Base-by-base conservation (phyloP, 2,888 invertebrate species). In the Urechis unicinctus region DNA sequence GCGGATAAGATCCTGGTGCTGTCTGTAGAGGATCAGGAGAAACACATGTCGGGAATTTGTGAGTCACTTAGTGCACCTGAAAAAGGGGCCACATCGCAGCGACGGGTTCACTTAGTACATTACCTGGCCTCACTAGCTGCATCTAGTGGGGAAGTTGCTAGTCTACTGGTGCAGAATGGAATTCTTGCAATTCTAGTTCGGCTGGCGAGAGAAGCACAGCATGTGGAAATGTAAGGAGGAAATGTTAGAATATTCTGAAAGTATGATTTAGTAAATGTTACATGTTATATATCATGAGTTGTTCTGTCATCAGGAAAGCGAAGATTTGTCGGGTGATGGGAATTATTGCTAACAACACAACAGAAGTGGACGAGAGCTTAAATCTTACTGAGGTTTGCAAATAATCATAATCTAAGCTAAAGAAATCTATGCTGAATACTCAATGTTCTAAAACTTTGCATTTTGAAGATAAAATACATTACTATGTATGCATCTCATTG, bases 41-140 rank as follows among this genome's bases (percentile, higher is more conserved):
- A 71, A 52, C 74, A 76, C 60, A 53, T 74, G 45, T 66, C 61
- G 45, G 55, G 62, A 6, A 60, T 76, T 13, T 41, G 67, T 4
- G 74, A 76, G 47, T 62, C 59, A 31, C 53, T 74, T 17, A 61
- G 57, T 6, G 57, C 55, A 3, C 55, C 59, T 22, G 77, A 77
- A 62, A 74, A 73, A 52, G 77, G 77, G 0, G 76, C 77, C 0
- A 71, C 75, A 1, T 70, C 75, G 13, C 76, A 75, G 68, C 70
- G 71, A 50, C 62, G 74, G 0, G 65, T 74, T 13, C 73, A 78
- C 61, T 63, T 77, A 3, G 62, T 75, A 4, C 69, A 74, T 57
- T 78, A 77, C 55, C 55, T 70, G 22, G 69, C 67, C 3, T 61
- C 63, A 28, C 54, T 76, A 21, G 66, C 71, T 25, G 58, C 62